Conservation (phyloP, 2,888 invertebrate species). For the Coremacera marginata region DNA sequence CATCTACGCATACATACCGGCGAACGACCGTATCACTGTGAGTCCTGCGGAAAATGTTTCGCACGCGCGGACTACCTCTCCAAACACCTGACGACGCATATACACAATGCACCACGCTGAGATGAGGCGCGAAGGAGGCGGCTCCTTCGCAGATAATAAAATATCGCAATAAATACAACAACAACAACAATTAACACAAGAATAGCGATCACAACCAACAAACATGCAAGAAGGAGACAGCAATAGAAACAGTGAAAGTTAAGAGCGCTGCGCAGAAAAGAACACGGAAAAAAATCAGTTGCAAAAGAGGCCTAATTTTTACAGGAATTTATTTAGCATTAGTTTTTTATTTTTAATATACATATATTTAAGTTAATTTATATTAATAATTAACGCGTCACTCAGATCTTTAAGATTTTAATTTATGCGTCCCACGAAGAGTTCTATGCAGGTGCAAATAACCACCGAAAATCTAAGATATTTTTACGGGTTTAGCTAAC, state of each 20-base stretch:
- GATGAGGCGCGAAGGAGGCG: constrained; percentile 71
- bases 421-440: not conserved
- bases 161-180: not conserved
- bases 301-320: constrained; percentile 17
- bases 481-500: not conserved
- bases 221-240: not conserved
- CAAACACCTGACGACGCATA: constrained; percentile 91
- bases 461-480: not conserved
- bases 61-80: constrained; percentile 91
- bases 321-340: constrained; percentile 12
- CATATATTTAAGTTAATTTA: not conserved
- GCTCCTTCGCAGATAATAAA: constrained; percentile 70
- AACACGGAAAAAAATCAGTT: not conserved
- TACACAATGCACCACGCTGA: constrained; percentile 78
- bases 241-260: not conserved
- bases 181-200: constrained; percentile 3
- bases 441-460: not conserved
- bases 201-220: not conserved
- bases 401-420: not conserved
- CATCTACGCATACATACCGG: constrained; percentile 91
- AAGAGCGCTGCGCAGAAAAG: not conserved
- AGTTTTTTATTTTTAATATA: not conserved
- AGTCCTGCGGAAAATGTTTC: constrained; percentile 92
- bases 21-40: constrained; percentile 90
- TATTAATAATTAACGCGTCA: not conserved